These are phyloP conservation scores for Drosophila multiciliata DNA, from an alignment of 2,888 invertebrate genomes.

Conservation along the genomic window DNA sequence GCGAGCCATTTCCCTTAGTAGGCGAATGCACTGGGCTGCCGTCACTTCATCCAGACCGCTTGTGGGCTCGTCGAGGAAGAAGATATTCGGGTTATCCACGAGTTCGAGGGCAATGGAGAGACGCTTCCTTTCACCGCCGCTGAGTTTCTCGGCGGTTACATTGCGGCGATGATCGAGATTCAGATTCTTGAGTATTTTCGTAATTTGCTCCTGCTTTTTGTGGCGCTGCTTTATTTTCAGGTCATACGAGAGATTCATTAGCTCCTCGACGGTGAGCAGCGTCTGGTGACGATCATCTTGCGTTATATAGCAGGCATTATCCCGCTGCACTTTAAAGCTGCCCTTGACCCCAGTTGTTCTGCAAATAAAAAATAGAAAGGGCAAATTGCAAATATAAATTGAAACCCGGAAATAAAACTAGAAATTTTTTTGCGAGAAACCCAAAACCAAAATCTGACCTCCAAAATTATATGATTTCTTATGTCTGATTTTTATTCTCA, in stretches of 20 bases:
- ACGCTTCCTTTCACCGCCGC: constrained; percentile 92
- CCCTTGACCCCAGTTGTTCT: constrained; percentile 89
- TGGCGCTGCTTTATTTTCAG: constrained; percentile 87
- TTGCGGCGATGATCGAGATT: constrained; percentile 83
- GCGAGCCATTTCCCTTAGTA: constrained; percentile 87
- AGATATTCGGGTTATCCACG: constrained; percentile 93
- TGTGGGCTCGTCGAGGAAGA: constrained; percentile 94
- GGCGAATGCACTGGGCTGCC: constrained; percentile 87
- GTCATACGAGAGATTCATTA: constrained; percentile 91
- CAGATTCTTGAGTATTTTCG: constrained; percentile 83
- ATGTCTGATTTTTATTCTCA: neutral
- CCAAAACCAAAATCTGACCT: constrained; percentile 26
- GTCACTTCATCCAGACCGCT: constrained; percentile 89
- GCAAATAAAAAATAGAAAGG: neutral
- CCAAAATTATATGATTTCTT: constrained; percentile 16
- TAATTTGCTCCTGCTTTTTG: constrained; percentile 76
- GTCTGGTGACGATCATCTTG: constrained; percentile 91
- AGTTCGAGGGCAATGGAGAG: constrained; percentile 93
- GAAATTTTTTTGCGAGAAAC: neutral
- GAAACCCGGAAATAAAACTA: neutral
- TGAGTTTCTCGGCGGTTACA: constrained; percentile 86
- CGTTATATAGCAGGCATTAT: constrained; percentile 93
- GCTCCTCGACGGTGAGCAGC: constrained; percentile 90
- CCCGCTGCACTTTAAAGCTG: constrained; percentile 89
- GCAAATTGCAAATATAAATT: neutral